Evolutionary conservation across 2,113 vertebrate genomes (phyloP), one percentile per base, ranked within the genome.

Genomic region (Raja brachyura): DNA sequence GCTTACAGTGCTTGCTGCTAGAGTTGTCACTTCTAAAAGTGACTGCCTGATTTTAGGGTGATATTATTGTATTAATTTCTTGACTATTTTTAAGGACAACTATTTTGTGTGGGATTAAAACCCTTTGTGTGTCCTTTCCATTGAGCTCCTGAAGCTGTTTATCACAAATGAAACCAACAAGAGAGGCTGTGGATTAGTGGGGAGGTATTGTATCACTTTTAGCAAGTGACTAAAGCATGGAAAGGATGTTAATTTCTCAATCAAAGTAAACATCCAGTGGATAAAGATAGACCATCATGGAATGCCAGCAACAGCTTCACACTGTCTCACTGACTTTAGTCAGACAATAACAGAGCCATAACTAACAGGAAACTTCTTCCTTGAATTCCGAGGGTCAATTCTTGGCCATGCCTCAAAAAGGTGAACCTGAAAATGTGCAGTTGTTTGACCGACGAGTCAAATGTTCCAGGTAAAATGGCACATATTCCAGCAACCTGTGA

Each of bases 31-130:
- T 68, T 31, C 63, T 39, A 39, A 66, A 68, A 68, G 16, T 18
- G 16, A 68, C 86, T 90, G 61, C 20, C 61, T 90, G 16, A 66
- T 63, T 4, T 39, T 90, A 22, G 33, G n/a, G 16, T 90, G 31
- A 68, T 90, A 18, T 68, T 8, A 90, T 90, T 90, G 61, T 63
- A 33, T 66, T 90, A 39, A 10, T 16, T 90, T 90, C 63, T 83
- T 90, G 86, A 68, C n/a, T 90, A 18, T 68, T 90, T 68, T 90
- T 68, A 9, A 90, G 28, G n/a, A 90, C 61, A 39, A 33, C 16
- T 90, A 33, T 90, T 68, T 90, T 18, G 33, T n/a, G 31, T 66
- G 33, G 86, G 86, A 90, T 11, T 68, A 31, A 90, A 90, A 90
- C 16, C 14, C 18, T 90, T 68, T 18, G 1, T 4, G 13, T 68